Conservation (phyloP, 2,797 vertebrate species). For the Hoplostethus mediterraneus region DNA sequence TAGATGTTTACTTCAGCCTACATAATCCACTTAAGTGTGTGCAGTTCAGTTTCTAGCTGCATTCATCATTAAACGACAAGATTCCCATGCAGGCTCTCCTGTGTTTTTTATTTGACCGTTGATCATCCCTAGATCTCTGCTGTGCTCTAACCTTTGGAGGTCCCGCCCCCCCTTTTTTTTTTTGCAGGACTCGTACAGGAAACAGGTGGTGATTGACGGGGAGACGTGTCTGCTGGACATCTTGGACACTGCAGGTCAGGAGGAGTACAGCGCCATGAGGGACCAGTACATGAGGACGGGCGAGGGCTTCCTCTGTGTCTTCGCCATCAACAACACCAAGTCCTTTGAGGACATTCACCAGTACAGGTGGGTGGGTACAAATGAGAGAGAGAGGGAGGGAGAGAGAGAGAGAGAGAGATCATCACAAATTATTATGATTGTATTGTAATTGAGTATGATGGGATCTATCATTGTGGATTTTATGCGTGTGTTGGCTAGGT, state of each 20-base stretch:
- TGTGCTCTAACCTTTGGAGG: constrained; percentile 2
- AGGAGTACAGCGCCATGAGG: constrained; percentile 99
- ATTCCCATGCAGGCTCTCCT: too few species aligned
- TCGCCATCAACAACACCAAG: constrained; percentile 99
- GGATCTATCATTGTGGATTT: constrained; percentile 1
- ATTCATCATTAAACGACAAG: too few species aligned
- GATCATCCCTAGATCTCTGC: background rate
- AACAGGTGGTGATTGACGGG: constrained; percentile 98
- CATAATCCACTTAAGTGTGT: too few species aligned
- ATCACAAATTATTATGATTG: background rate
- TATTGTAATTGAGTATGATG: background rate
- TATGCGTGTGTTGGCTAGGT: constrained; percentile 14
- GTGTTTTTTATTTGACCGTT: too few species aligned
- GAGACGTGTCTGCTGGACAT: constrained; percentile 99
- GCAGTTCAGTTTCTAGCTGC: too few species aligned
- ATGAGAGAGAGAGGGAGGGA: background rate
- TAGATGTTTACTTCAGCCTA: too few species aligned
- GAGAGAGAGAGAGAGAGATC: background rate
- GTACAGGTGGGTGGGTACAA: constrained; percentile 94
- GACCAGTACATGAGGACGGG: constrained; percentile 99
- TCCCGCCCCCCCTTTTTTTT: constrained; percentile 29
- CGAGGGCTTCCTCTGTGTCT: constrained; percentile 98
- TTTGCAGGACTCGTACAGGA: constrained; percentile 95
- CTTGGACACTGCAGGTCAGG: constrained; percentile 98
- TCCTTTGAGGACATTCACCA: constrained; percentile 99